Evolutionary conservation across 37 sponge, comb jelly and placozoan genomes (phyloP).

Genomic region (Haliclona indistincta): DNA sequence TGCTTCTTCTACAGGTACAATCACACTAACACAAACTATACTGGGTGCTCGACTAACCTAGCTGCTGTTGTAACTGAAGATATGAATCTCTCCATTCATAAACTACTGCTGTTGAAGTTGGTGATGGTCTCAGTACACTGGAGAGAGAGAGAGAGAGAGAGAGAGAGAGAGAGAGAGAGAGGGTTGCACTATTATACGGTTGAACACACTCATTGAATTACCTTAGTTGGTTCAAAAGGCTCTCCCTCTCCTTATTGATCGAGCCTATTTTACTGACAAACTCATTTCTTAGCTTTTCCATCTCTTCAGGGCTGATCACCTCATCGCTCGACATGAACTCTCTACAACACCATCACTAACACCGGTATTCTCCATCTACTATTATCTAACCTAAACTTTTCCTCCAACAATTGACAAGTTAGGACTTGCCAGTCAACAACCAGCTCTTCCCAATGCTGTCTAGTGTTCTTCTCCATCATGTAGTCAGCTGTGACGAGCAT

Average conservation of each 20-base stretch:
- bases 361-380: too few species aligned
- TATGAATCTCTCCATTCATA: slow-evolving; percentile 40
- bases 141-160: slow-evolving; percentile 19
- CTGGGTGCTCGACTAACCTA: slow-evolving; percentile 18
- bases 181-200: too few species aligned
- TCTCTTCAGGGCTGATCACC: slow-evolving; percentile 1
- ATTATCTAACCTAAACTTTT: slow-evolving; percentile 42
- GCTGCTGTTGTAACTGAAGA: slow-evolving; percentile 19
- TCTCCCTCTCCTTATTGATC: slow-evolving; percentile 6
- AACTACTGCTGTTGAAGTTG: slow-evolving; percentile 21
- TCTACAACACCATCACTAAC: too few species aligned
- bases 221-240: slow-evolving; percentile 6
- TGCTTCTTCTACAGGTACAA: slow-evolving; percentile 4
- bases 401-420: background rate
- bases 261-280: slow-evolving; percentile 13
- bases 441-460: slow-evolving; percentile 12
- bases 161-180: slow-evolving; percentile 27
- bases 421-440: slow-evolving; percentile 45
- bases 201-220: too few species aligned
- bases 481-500: slow-evolving; percentile 16
- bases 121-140: slow-evolving; percentile 41
- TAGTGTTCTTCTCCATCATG: slow-evolving; percentile 24
- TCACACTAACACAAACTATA: too few species aligned
- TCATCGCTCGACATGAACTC: slow-evolving; percentile 38
- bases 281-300: slow-evolving; percentile 23